Base-by-base conservation (phyloP, 2,113 vertebrate genomes). In the Hemibagrus wyckioides region DNA sequence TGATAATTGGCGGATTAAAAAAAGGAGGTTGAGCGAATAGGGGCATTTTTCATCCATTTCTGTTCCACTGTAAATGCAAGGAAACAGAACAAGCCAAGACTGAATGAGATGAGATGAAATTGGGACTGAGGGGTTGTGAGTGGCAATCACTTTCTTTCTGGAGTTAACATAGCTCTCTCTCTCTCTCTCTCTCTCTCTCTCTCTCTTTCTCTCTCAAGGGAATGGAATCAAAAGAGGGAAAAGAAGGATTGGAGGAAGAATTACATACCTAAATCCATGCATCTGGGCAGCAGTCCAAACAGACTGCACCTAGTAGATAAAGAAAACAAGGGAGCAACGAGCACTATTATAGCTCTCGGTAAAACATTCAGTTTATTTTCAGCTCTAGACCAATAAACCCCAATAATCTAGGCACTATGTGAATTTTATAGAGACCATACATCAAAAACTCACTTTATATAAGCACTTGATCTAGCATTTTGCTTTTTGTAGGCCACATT, bases 281-380 rank as follows among this genome's bases (percentile, higher is more conserved):
- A 92, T 94, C 92, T 94, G 89, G 93, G 93, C 91, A 90, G 91
- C 88, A 88, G 89, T 88, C 92, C 92, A 94, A 92, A 84, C 89
- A 89, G 90, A 92, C 89, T 92, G 91, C 91, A 90, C 90, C 91
- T 87, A 86, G 81, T 87, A 92, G 92, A 93, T 90, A 89, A 91
- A 92, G 82, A 92, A 83, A 90, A 86, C 88, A 90, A 90, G 86
- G 86, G 76, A 86, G 85, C 75, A 85, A n/a, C 80, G 88, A 87
- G 89, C 85, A 90, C 88, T 89, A 90, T 86, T 90, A 92, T 91
- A 91, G 39, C 90, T 92, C 91, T 92, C 82, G 44, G 87, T 93
- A 91, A 92, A 91, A 93, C 73, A 86, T 19, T 86, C 52, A 65
- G 59, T 85, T 83, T 89, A 67, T 85, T 88, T 88, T 56, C 84